A percentile compares a stretch with the other conserved stretches of the same genome.
phyloP scores from a whole-genome alignment of 2,888 invertebrate genomes.

The Sthenelais limicola region DNA sequence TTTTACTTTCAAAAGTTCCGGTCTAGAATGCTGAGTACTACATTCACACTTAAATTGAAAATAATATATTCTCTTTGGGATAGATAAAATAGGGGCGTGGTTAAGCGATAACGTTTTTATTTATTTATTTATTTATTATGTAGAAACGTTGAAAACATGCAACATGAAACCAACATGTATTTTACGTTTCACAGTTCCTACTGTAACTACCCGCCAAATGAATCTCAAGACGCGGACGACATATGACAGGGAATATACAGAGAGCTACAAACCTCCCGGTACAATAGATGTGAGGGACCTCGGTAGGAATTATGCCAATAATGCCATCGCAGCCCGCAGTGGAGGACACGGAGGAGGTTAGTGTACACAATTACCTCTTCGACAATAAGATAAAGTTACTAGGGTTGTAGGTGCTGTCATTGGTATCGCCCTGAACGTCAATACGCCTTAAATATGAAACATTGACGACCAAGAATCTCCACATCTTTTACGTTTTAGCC shows the following conservation, averaged over 20 bases:
- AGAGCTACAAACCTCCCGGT: background rate
- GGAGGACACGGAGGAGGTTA: background rate
- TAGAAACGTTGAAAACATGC: no score
- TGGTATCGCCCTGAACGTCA: no score
- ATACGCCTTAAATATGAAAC: no score
- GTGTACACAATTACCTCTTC: background rate
- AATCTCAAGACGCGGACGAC: constrained; percentile 40
- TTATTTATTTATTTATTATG: no score
- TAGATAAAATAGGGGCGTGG: no score
- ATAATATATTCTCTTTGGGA: no score
- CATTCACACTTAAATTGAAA: no score
- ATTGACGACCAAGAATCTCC: no score
- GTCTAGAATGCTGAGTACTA: no score
- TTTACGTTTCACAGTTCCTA: constrained; percentile 32
- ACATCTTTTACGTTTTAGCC: no score
- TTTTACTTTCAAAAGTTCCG: no score
- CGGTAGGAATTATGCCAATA: background rate
- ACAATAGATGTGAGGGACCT: background rate
- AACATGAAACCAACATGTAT: background rate
- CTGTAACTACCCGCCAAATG: constrained; percentile 53
- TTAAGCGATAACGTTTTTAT: no score
- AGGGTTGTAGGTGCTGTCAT: background rate
- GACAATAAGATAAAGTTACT: background rate
- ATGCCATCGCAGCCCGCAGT: constrained; percentile 6
- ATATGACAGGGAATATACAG: constrained; percentile 42